A percentile compares a stretch with the other conserved stretches of the same genome.
Conservation (phyloP, 1,140 invertebrate genomes). For the Drosophila sulfurigaster region DNA sequence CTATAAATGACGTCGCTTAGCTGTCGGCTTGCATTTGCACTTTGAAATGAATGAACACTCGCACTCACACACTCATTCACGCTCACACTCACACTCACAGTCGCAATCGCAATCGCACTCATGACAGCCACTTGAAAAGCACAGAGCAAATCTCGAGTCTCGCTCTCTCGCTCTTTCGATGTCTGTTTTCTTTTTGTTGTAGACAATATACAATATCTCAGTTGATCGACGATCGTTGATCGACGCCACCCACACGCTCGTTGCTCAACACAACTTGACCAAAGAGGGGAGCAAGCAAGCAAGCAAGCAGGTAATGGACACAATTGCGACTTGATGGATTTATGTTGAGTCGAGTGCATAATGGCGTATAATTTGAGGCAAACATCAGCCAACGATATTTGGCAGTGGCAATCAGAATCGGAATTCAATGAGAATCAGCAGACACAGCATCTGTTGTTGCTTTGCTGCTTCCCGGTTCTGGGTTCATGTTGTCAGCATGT, state of each 20-base stretch:
- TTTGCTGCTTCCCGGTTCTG: slow-evolving; percentile 57
- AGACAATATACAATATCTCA: slow-evolving; percentile 43
- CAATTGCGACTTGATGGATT: slow-evolving; percentile 50
- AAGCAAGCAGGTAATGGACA: slow-evolving; percentile 57
- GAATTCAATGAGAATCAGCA: background rate
- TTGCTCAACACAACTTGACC: background rate
- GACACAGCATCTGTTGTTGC: background rate
- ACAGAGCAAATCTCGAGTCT: slow-evolving; percentile 24
- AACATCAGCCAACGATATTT: slow-evolving; percentile 30
- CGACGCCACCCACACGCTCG: slow-evolving; percentile 48
- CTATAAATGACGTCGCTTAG: slow-evolving; percentile 79
- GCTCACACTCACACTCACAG: slow-evolving; percentile 34
- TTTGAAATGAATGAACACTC: slow-evolving; percentile 62
- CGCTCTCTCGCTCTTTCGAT: background rate
- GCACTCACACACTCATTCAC: slow-evolving; percentile 14
- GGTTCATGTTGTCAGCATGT: slow-evolving; percentile 41
- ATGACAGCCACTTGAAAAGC: slow-evolving; percentile 75
- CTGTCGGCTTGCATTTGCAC: slow-evolving; percentile 77
- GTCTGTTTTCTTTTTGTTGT: background rate
- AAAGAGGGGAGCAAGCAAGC: background rate
- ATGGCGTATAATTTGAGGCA: slow-evolving; percentile 35
- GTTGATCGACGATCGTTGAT: slow-evolving; percentile 41
- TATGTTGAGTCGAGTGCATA: slow-evolving; percentile 33
- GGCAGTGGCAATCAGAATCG: slow-evolving; percentile 26
- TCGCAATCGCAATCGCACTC: slow-evolving; percentile 30